A percentile compares a stretch with the other conserved stretches of the same genome.
phyloP scores from a whole-genome alignment of 1,140 invertebrate genomes.

The Whitmania pigra region DNA sequence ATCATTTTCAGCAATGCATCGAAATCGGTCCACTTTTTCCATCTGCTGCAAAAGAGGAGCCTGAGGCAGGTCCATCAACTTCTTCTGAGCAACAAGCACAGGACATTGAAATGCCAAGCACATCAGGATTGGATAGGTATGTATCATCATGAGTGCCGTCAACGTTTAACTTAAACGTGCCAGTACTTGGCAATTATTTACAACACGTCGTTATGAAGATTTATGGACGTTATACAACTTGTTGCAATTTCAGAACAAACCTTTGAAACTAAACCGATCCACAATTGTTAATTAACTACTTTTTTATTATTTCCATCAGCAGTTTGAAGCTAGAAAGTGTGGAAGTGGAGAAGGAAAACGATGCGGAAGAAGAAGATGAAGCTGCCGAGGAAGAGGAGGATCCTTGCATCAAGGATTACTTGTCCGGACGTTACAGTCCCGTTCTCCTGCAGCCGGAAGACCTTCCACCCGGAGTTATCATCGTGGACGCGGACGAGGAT shows the following conservation, averaged over 20 bases:
- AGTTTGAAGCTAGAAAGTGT: neutral
- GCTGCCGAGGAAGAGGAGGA: too few relatives aligned
- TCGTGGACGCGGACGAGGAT: constrained; percentile 68
- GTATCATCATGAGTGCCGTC: too few relatives aligned
- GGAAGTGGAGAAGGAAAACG: neutral
- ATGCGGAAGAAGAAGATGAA: constrained; percentile 47
- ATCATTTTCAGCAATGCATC: constrained; percentile 35
- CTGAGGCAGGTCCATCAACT: neutral
- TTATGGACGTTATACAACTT: too few relatives aligned
- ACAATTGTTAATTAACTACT: too few relatives aligned
- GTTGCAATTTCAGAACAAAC: too few relatives aligned
- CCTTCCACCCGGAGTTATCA: constrained; percentile 67
- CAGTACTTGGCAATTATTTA: too few relatives aligned
- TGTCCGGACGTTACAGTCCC: constrained; percentile 70
- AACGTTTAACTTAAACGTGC: too few relatives aligned
- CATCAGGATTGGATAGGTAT: too few relatives aligned
- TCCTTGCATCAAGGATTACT: constrained; percentile 52
- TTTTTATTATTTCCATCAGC: too few relatives aligned
- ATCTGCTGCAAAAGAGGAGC: constrained; percentile 18
- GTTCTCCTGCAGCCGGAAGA: constrained; percentile 53
- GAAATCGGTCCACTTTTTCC: constrained; percentile 34
- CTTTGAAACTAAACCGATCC: too few relatives aligned
- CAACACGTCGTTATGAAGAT: too few relatives aligned
- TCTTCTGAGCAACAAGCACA: neutral
- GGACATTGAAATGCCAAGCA: too few relatives aligned